Percentiles rank a stretch among this genome's conserved stretches.
Evolutionary conservation across 2,888 invertebrate genomes (phyloP).

Genomic region (Corbicula japonica): DNA sequence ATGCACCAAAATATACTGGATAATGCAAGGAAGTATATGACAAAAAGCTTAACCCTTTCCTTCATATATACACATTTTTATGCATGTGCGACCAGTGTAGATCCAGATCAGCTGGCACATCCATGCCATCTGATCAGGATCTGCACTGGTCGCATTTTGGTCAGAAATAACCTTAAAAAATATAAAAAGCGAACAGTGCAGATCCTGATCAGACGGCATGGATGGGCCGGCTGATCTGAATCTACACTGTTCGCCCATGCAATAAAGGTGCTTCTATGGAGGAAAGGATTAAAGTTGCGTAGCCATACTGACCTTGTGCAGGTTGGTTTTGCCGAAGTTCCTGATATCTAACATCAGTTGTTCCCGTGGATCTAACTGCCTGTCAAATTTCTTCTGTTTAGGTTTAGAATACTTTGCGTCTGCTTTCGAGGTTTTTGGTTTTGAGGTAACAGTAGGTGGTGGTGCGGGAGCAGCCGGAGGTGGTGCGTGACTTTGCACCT

Average conservation of each 20-base stretch:
- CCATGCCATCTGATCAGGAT: background rate
- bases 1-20: no score
- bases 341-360: constrained; percentile 91
- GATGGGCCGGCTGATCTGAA: no score
- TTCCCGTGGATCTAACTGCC: constrained; percentile 89
- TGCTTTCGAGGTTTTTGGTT: constrained; percentile 59
- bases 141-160: background rate
- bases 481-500: constrained; percentile 16
- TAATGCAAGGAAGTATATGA: no score
- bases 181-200: background rate
- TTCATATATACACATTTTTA: no score
- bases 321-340: constrained; percentile 87
- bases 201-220: background rate
- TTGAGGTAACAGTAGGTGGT: constrained; percentile 39
- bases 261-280: background rate
- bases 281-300: constrained; percentile 14
- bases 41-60: no score
- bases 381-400: constrained; percentile 72
- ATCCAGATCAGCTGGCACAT: no score
- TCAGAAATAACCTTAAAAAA: background rate
- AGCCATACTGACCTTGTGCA: constrained; percentile 79
- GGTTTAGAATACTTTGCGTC: constrained; percentile 62
- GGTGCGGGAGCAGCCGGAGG: constrained; percentile 60
- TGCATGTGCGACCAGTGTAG: no score
- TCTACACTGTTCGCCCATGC: constrained; percentile 1